phyloP scores from a whole-genome alignment of 2,888 invertebrate species.

The Polyommatus icarus region DNA sequence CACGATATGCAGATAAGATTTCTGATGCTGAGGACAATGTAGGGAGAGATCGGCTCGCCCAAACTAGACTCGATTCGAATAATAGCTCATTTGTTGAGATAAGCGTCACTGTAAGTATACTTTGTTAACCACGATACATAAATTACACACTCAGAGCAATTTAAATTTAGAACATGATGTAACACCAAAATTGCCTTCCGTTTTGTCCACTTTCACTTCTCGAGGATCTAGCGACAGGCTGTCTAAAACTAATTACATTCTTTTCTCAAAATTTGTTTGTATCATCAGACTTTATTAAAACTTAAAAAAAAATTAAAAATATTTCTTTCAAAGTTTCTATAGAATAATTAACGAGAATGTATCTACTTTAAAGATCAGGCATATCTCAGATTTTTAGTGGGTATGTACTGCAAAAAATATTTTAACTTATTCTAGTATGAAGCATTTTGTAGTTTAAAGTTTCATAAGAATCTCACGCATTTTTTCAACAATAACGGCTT shows the following conservation, averaged over 20 bases:
- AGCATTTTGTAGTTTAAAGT: background rate
- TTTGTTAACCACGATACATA: conserved; percentile 37
- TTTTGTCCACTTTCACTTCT: conserved; percentile 6
- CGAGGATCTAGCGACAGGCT: background rate
- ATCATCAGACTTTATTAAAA: background rate
- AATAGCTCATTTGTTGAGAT: conserved; percentile 74
- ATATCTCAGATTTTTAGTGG: no score
- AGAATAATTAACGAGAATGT: no score
- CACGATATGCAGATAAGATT: conserved; percentile 76
- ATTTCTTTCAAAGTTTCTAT: no score
- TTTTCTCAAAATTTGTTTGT: background rate
- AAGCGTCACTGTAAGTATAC: conserved; percentile 56
- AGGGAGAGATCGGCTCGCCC: conserved; percentile 68
- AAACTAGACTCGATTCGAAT: conserved; percentile 55
- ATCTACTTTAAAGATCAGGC: no score
- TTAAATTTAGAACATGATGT: conserved; percentile 25
- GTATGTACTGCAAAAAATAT: no score
- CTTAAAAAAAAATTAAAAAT: background rate
- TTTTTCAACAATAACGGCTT: background rate
- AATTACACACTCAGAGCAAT: conserved; percentile 33
- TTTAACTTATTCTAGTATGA: background rate
- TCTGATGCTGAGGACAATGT: conserved; percentile 74
- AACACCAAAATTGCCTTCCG: background rate
- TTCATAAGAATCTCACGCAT: no score
- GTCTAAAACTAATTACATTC: background rate